Conservation (phyloP, 53 echinoderm and acorn worm species). For the Henricia sp. region DNA sequence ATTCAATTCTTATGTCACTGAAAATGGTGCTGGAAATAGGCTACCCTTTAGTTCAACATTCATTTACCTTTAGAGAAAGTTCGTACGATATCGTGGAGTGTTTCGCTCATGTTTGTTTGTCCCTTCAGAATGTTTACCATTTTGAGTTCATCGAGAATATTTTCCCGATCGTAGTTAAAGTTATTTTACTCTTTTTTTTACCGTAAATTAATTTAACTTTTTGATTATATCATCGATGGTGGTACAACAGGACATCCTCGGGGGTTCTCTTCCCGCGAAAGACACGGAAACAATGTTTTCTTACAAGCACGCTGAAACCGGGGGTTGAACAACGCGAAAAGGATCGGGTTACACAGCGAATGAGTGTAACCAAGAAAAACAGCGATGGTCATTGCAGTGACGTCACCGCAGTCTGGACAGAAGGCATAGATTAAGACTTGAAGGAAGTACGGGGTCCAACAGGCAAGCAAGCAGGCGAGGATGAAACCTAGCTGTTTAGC, state of each 20-base stretch:
- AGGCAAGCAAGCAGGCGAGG: conserved; percentile 83
- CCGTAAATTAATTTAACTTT: too few species aligned
- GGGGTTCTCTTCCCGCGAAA: conserved; percentile 50
- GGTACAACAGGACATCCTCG: conserved; percentile 48
- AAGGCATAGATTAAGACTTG: conserved; percentile 86
- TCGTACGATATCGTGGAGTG: too few species aligned
- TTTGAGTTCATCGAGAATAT: too few species aligned
- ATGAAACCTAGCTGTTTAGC: conserved; percentile 93
- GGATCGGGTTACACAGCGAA: conserved; percentile 91
- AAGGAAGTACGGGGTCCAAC: conserved; percentile 97
- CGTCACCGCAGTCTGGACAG: conserved; percentile 69
- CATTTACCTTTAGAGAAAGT: too few species aligned
- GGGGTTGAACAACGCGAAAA: conserved; percentile 89
- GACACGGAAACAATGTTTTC: conserved; percentile 66
- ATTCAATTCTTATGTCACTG: too few species aligned
- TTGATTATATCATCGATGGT: conserved; percentile 58
- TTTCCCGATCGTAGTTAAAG: too few species aligned
- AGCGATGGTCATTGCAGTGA: conserved; percentile 71
- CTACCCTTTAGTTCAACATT: too few species aligned
- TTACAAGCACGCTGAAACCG: conserved; percentile 85
- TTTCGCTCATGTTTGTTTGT: too few species aligned
- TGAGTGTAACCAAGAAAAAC: conserved; percentile 95
- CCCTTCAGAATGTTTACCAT: too few species aligned
- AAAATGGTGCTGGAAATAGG: too few species aligned
- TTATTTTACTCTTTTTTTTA: too few species aligned